Evolutionary conservation across 1,140 invertebrate species (phyloP), one percentile per base, ranked within the genome.

Genomic region (Drosophila simulans): DNA sequence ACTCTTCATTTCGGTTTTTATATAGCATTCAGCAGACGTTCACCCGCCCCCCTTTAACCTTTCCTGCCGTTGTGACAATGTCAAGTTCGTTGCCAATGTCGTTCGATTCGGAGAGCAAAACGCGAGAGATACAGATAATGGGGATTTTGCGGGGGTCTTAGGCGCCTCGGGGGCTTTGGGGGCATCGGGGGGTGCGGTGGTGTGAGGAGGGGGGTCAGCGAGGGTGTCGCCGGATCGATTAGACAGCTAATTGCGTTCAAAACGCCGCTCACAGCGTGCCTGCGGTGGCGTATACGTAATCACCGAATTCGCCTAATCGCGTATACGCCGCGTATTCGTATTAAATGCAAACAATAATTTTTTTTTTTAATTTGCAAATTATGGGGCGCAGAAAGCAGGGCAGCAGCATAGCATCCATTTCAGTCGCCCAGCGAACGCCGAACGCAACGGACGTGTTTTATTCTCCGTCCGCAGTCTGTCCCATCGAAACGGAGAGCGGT

Each of bases 11-110:
- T 55, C 25, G 11, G 31, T 63, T 31, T 45, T 43, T 17, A 22
- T 42, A 51, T 60, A 4, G 31, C 39, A 43, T 52, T 63, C 12
- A 2, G 37, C 34, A 4, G n/a, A 17, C 3, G 20, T 3, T 22
- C 20, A 22, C 39, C 34, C 39, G 3, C 45, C 22, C 31, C 34
- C 39, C 27, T 22, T n/a, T 12, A 37, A 34, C 64, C 43, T 20
- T 51, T 11, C 42, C 15, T n/a, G 20, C 22, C 27, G 27, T 22
- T 34, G n/a, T 13, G 43, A 46, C 70, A 66, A 75, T 77, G 73
- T 64, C 74, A 86, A 85, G 82, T 85, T 85, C 78, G 82, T 81
- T 86, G 82, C 53, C 82, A 85, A 86, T 69, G 81, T 85, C 82
- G 81, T 85, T 85, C 69, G 81, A 77, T 81, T 80, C 31, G 27